Conservation (phyloP, 2,797 vertebrate species). For the Remorina albescens region DNA sequence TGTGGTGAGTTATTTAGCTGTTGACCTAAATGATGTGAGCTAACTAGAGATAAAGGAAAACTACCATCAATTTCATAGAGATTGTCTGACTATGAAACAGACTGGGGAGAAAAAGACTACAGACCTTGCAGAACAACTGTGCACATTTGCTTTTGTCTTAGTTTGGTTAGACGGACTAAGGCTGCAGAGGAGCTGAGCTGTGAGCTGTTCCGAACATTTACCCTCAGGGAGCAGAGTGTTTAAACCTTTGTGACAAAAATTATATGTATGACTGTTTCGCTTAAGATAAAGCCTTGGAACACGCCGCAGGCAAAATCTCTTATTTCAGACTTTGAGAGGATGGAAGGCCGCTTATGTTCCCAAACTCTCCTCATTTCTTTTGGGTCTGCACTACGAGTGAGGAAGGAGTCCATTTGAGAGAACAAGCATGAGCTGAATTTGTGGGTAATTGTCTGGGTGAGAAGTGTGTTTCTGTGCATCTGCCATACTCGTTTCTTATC, state of each 20-base stretch:
- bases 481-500: constrained; percentile 20
- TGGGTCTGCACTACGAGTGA: background rate
- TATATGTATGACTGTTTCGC: background rate
- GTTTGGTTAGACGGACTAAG: background rate
- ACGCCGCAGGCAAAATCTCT: background rate
- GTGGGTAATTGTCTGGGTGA: background rate
- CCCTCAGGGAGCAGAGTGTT: background rate
- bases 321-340: background rate
- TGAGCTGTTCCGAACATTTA: constrained; percentile 1
- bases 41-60: background rate
- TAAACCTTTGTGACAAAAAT: constrained; percentile 4
- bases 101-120: background rate
- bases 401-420: background rate
- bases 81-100: background rate
- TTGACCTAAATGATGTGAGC: background rate
- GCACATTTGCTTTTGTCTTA: background rate
- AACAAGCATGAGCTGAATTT: background rate
- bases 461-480: background rate
- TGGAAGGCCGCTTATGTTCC: background rate
- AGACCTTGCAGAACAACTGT: background rate
- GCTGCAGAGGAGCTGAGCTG: background rate
- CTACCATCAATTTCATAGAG: background rate
- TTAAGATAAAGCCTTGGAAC: background rate
- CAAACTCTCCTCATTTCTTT: background rate
- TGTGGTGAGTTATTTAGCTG: background rate